A percentile compares a stretch with the other conserved stretches of the same genome.
Conservation (phyloP, 35 echinoderm and acorn worm species). For the Eucidaris tribuloides region DNA sequence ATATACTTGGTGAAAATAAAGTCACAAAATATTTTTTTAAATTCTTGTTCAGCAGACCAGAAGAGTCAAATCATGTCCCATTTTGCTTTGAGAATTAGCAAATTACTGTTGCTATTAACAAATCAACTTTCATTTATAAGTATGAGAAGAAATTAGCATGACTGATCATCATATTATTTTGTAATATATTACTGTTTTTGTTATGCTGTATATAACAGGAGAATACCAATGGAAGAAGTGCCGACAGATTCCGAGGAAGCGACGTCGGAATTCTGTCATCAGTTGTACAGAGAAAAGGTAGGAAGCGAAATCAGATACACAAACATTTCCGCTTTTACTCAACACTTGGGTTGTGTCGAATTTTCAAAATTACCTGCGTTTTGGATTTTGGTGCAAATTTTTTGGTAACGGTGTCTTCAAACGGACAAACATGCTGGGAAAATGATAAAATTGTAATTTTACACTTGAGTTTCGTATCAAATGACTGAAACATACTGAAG, state of each 20-base stretch:
- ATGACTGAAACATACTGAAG: no score
- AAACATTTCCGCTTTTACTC: not conserved
- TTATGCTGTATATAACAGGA: not conserved
- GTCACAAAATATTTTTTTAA: not conserved
- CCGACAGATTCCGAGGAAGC: slow-evolving; percentile 51
- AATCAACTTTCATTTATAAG: not conserved
- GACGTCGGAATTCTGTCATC: slow-evolving; percentile 30
- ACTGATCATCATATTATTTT: not conserved
- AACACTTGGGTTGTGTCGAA: not conserved
- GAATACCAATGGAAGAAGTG: slow-evolving; percentile 38
- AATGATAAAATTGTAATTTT: no score
- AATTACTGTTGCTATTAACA: not conserved
- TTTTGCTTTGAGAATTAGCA: not conserved
- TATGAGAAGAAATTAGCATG: no score
- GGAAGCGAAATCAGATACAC: not conserved
- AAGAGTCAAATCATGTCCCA: not conserved
- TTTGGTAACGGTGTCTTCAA: no score
- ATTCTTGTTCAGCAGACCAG: not conserved
- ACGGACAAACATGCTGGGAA: no score
- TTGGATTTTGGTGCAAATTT: no score
- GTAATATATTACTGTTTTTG: not conserved
- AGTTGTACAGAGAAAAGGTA: slow-evolving; percentile 68
- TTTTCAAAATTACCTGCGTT: no score
- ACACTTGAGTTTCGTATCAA: not conserved
- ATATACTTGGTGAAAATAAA: no score